Evolutionary conservation across 2,797 vertebrate genomes (phyloP), one percentile per base, ranked within the genome.

Genomic region (Erithacus rubecula): DNA sequence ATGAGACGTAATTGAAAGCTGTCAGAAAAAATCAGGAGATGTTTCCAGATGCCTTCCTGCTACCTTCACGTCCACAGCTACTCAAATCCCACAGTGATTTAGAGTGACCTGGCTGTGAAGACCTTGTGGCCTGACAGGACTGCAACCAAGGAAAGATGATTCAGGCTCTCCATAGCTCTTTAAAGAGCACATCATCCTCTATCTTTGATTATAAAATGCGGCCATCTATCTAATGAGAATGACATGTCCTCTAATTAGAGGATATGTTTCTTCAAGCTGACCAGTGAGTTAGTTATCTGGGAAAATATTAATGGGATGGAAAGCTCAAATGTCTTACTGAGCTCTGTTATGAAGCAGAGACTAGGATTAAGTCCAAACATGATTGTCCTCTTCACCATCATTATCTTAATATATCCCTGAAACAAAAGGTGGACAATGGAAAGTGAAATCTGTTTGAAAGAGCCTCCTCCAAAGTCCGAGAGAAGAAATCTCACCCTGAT

Each of bases 181-280:
- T 39, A 64, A 76, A 87, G 82, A 75, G 34, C 34, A 89, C 46
- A 64, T 80, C 60, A 89, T 81, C 15, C 34, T 74, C 46, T 37
- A 60, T 11, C 63, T 91, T 80, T 51, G 60, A 71, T 26, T 53
- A 89, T 56, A 87, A 96, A 91, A 88, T 78, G 84, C 19, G 27
- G 30, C 46, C 68, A 88, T 85, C 79, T 19, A 67, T 89, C 82
- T 93, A 78, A 71, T 2, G 27, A 90, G 76, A 89, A 63, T 87
- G 79, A 94, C 76, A 75, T 9, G 37, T 62, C 68, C 79, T 81
- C 79, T 81, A 83, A 70, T 83, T 39, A 83, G 95, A 94, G 91
- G 76, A 84, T 53, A 74, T 1, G 36, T 71, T 94, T 84, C 60
- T 79, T 85, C 79, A 87, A 81, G 53, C 39, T 89, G 71, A 80